phyloP scores from a whole-genome alignment of 2,888 invertebrate species.

The Subacronicta megacephala region DNA sequence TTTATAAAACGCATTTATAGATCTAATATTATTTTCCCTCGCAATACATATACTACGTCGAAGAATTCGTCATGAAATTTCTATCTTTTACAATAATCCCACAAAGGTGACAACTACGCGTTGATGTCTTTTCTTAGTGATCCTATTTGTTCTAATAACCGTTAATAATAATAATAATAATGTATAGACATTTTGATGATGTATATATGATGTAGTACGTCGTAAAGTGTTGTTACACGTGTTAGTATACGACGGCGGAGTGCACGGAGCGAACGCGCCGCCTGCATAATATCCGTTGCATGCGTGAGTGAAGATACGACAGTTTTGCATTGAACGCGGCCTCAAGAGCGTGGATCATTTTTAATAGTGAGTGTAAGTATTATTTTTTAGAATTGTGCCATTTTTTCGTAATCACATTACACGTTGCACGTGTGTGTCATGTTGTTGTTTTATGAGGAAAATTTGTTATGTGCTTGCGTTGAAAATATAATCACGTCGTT shows the following conservation, averaged over 20 bases:
- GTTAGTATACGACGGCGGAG: neutral
- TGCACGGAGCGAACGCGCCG: neutral
- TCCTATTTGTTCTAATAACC: slow-evolving; percentile 11
- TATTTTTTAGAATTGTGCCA: neutral
- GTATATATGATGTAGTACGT: neutral
- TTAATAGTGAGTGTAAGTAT: slow-evolving; percentile 3
- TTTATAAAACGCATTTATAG: no score
- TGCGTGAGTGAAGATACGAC: neutral
- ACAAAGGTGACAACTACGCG: slow-evolving; percentile 12
- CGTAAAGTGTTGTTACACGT: neutral
- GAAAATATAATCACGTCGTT: neutral
- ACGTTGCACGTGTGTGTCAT: neutral
- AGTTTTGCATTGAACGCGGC: slow-evolving; percentile 1
- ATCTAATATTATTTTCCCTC: no score
- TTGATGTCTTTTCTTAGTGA: slow-evolving; percentile 54
- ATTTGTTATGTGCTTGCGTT: neutral
- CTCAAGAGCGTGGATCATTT: neutral
- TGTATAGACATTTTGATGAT: neutral
- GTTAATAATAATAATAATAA: neutral
- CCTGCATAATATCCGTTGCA: neutral
- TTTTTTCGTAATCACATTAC: neutral
- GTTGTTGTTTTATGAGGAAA: neutral
- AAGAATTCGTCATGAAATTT: no score
- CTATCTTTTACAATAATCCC: neutral
- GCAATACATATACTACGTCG: no score